Conservation (phyloP, 1,140 invertebrate genomes). For the Drosophila eugracilis region DNA sequence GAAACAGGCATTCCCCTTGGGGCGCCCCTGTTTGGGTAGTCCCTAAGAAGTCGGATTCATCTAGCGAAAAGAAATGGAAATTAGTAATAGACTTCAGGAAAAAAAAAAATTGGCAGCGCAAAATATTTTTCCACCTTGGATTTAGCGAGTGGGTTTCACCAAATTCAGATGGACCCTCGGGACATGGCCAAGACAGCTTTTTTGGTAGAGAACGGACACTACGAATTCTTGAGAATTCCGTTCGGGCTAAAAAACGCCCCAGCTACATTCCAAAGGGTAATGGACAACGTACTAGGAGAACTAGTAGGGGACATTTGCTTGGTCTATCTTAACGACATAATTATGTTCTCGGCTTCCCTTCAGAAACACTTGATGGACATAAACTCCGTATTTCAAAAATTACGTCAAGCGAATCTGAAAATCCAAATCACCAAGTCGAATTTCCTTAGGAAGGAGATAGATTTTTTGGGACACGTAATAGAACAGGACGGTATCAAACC, state of each 20-base stretch:
- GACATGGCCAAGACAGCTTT: background rate
- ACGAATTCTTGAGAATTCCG: constrained; percentile 13
- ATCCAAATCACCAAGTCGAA: constrained; percentile 4
- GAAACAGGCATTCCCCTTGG: too few species aligned
- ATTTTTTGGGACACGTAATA: constrained; percentile 2
- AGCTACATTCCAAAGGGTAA: constrained; percentile 18
- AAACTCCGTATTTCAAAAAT: constrained; percentile 7
- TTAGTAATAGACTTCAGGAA: too few species aligned
- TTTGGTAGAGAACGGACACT: background rate
- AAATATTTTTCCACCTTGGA: too few species aligned
- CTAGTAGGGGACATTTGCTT: constrained; percentile 9
- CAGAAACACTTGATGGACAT: constrained; percentile 15
- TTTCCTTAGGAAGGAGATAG: constrained; percentile 4
- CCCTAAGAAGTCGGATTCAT: too few species aligned
- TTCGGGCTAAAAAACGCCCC: constrained; percentile 6
- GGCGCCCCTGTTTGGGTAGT: too few species aligned
- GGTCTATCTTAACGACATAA: constrained; percentile 7
- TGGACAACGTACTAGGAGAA: constrained; percentile 12
- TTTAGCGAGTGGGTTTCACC: background rate
- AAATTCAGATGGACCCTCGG: background rate
- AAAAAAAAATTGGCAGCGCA: too few species aligned
- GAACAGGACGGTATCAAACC: background rate
- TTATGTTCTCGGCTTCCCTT: background rate
- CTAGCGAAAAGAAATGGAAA: too few species aligned
- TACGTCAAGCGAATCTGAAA: constrained; percentile 10